Base-by-base conservation (phyloP, 2,888 invertebrate genomes). In the Andricus quercusramuli region DNA sequence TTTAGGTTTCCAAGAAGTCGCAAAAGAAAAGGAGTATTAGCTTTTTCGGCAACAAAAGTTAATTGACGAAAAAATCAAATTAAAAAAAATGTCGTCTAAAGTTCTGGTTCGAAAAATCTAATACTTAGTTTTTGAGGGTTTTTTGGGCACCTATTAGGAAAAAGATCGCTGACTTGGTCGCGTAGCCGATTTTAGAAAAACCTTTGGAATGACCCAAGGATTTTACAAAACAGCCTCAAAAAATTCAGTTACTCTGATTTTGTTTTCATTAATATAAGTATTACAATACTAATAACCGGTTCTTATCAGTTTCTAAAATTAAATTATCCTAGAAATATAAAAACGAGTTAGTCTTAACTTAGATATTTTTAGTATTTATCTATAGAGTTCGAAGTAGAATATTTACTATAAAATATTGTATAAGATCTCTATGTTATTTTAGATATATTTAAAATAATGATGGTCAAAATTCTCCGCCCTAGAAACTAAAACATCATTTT, bases 341-440 rank as follows among this genome's bases (percentile, higher is more conserved):
- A 74, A 25, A 32, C 29, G 47, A 32, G 20, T 51, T 70, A 70
- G 74, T 51, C 15, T 56, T 74, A 74, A 74, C 13, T 56, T 74
- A 74, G 51, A 74, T 74, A 74, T 15, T n/a, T 74, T 74, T 74
- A 32, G 56, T 74, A 74, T 51, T 70, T 70, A 70, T 70, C 70
- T 74, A 17, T 74, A 74, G 56, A 74, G 56, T 56, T 56, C n/a
- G 51, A 56, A 56, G 29, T 56, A 56, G 51, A 17, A 74, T 56
- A 51, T 47, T 47, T n/a, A n/a, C 0, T 68, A 47, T 47, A 47
- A 9, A 70, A 47, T 56, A 74, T 74, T 56, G 56, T 74, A 74
- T 74, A 74, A 56, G 74, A 32, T 74, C 56, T 74, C 56, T 56
- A 74, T 32, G 74, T 74, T 70, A 70, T 70, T 74, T 32, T 74